phyloP scores from a whole-genome alignment of 2,113 vertebrate species.

The Trogon surrucura region DNA sequence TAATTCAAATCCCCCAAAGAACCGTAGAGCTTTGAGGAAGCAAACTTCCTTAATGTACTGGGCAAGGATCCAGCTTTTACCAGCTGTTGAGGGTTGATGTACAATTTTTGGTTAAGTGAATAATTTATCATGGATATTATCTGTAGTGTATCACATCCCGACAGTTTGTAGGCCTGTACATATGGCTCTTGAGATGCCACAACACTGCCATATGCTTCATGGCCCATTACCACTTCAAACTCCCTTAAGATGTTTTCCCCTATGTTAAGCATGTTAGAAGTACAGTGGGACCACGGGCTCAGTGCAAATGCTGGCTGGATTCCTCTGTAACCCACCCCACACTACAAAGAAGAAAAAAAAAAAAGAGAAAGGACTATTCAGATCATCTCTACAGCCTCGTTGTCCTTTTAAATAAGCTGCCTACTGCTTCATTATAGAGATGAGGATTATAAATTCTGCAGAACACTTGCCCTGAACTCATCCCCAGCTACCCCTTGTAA shows the following conservation, averaged over 20 bases:
- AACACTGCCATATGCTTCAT: constrained; percentile 75
- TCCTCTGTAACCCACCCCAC: neutral
- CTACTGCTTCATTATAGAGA: neutral
- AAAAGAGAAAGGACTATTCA: neutral
- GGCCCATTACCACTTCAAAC: constrained; percentile 70
- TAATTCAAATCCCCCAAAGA: constrained; percentile 77
- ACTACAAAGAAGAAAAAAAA: neutral
- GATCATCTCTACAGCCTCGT: neutral
- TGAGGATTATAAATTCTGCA: neutral
- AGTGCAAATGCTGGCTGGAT: neutral
- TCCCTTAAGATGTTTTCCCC: constrained; percentile 63
- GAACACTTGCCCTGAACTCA: constrained; percentile 19
- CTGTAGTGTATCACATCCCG: constrained; percentile 70
- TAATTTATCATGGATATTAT: constrained; percentile 78
- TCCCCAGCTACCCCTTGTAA: neutral
- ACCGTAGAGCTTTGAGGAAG: constrained; percentile 77
- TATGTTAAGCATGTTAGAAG: constrained; percentile 30
- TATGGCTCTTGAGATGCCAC: constrained; percentile 75
- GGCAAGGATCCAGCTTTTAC: constrained; percentile 73
- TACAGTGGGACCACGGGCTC: neutral
- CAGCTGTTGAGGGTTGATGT: constrained; percentile 75
- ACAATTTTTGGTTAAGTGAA: constrained; percentile 80
- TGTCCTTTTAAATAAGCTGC: neutral
- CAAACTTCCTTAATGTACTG: constrained; percentile 76
- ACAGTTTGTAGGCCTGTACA: constrained; percentile 70